Evolutionary conservation across 1,140 invertebrate species (phyloP).

Genomic region (Dinoponera quadriceps): DNA sequence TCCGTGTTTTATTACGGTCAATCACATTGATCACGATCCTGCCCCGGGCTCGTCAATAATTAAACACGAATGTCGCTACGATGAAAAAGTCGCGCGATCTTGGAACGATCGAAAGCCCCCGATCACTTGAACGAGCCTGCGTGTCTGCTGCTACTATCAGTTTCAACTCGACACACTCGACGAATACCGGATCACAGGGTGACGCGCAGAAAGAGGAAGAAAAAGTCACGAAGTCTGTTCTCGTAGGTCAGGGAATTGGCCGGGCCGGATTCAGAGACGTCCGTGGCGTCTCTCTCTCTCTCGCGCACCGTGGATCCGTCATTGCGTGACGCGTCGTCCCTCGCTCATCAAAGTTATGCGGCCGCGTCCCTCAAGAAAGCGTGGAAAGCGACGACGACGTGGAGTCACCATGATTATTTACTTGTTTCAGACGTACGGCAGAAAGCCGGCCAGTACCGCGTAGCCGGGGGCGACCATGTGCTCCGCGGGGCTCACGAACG

Average conservation of each 20-base stretch:
- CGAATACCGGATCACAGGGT: constrained; percentile 25
- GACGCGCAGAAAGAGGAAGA: neutral
- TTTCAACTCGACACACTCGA: neutral
- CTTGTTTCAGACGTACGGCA: constrained; percentile 60
- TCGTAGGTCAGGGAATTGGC: constrained; percentile 44
- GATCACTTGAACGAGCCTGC: constrained; percentile 19
- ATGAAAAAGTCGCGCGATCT: neutral
- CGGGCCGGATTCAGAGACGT: neutral
- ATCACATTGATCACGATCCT: constrained; percentile 7
- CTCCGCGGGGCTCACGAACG: constrained; percentile 79
- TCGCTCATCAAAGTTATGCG: neutral
- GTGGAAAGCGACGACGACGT: constrained; percentile 8
- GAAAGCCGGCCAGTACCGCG: constrained; percentile 67
- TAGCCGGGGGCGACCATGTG: constrained; percentile 81
- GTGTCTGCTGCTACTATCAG: neutral
- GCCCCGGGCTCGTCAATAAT: neutral
- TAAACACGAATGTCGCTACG: neutral
- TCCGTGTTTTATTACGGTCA: neutral
- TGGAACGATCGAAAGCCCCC: constrained; percentile 15
- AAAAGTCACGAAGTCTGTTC: neutral
- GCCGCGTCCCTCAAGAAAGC: neutral
- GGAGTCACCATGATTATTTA: constrained; percentile 72
- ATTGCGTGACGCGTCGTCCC: neutral
- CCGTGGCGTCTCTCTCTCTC: too few species aligned
- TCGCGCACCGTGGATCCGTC: neutral